Conservation (phyloP, 2,888 invertebrate species). For the Synergus japonicus region DNA sequence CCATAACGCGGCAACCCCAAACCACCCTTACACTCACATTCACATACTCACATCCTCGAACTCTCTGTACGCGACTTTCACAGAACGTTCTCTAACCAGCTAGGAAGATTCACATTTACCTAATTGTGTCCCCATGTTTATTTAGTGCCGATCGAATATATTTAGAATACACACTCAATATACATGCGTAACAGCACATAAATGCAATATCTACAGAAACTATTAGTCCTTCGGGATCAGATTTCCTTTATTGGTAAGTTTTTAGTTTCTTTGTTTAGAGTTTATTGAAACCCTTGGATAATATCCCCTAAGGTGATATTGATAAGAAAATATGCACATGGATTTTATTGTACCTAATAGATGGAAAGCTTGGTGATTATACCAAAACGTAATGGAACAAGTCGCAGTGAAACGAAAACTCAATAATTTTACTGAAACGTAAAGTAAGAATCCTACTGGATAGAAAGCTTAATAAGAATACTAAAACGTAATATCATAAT, state of each 20-base stretch:
- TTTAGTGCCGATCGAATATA: constrained; percentile 65
- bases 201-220: constrained; percentile 42
- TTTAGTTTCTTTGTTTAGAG: background rate
- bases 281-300: too few relatives aligned
- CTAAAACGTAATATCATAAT: too few relatives aligned
- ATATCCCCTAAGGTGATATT: too few relatives aligned
- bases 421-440: too few relatives aligned
- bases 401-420: too few relatives aligned
- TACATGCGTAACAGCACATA: constrained; percentile 58
- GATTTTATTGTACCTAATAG: too few relatives aligned
- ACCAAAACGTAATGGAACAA: too few relatives aligned
- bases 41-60: constrained; percentile 42
- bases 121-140: constrained; percentile 75
- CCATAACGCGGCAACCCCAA: constrained; percentile 66
- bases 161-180: constrained; percentile 70
- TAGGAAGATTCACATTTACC: constrained; percentile 74
- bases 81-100: constrained; percentile 66
- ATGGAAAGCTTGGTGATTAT: too few relatives aligned
- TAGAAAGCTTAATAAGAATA: too few relatives aligned
- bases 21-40: constrained; percentile 56
- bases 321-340: too few relatives aligned
- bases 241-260: background rate
- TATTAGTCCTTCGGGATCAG: background rate
- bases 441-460: too few relatives aligned
- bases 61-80: constrained; percentile 57